Evolutionary conservation across 1,140 invertebrate genomes (phyloP).

Genomic region (fruit fly (Drosophila melanogaster)): Release_6_plus_ISO1_MT NT_037436.4:5966501-5967000

Average conservation of each 20-base stretch:
- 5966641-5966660: conserved; percentile 30
- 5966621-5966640: conserved; percentile 63
- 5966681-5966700: conserved; percentile 17
- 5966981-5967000: conserved; percentile 3
- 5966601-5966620: conserved; percentile 31
- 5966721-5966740: conserved; percentile 35
- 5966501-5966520: conserved; percentile 45
- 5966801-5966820: conserved; percentile 25
- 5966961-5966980: not conserved
- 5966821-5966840: conserved; percentile 13
- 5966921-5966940: not conserved
- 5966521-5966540: conserved; percentile 52
- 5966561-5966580: conserved; percentile 65
- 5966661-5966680: conserved; percentile 3
- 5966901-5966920: conserved; percentile 2
- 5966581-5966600: conserved; percentile 52
- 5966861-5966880: conserved; percentile 6
- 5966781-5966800: conserved; percentile 35
- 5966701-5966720: conserved; percentile 53
- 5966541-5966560: conserved; percentile 65
- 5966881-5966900: not conserved
- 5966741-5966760: conserved; percentile 39
- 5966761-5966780: conserved; percentile 43
- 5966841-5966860: conserved; percentile 25
- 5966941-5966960: not conserved